phyloP scores from a whole-genome alignment of 2,113 vertebrate species.

The Heliornis fulica region DNA sequence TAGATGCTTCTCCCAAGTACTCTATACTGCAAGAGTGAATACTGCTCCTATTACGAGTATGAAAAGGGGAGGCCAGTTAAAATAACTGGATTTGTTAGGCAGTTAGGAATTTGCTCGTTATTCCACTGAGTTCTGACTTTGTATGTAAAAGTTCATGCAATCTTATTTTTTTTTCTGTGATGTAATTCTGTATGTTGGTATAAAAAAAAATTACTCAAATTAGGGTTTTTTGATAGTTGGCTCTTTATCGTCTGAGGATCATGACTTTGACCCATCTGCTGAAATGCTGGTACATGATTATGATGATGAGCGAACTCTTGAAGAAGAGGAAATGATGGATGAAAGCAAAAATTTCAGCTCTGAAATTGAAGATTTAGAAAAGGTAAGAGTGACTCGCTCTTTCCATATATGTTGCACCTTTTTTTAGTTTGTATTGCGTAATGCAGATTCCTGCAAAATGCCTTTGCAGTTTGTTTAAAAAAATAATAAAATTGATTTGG shows the following conservation, averaged over 20 bases:
- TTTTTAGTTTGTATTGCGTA: neutral
- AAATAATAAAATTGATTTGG: neutral
- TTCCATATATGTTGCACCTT: neutral
- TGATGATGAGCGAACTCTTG: conserved; percentile 91
- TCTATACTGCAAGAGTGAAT: neutral
- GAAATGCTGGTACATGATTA: conserved; percentile 96
- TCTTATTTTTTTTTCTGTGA: neutral
- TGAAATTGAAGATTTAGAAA: conserved; percentile 94
- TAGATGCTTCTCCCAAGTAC: neutral
- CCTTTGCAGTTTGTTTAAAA: neutral
- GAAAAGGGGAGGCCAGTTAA: neutral
- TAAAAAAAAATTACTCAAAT: conserved; percentile 5
- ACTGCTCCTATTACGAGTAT: neutral
- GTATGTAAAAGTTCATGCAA: neutral
- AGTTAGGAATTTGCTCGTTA: neutral
- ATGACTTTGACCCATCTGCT: conserved; percentile 94
- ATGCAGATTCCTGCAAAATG: neutral
- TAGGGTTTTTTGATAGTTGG: conserved; percentile 77
- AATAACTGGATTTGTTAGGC: neutral
- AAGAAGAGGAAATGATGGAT: conserved; percentile 87
- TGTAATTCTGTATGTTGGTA: neutral
- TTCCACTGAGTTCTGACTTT: neutral
- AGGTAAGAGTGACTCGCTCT: conserved; percentile 73
- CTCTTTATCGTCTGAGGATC: conserved; percentile 95
- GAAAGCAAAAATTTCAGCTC: conserved; percentile 87